These are phyloP conservation scores for Cerastoderma edule DNA, from an alignment of 2,888 invertebrate genomes.

Conservation along the genomic window DNA sequence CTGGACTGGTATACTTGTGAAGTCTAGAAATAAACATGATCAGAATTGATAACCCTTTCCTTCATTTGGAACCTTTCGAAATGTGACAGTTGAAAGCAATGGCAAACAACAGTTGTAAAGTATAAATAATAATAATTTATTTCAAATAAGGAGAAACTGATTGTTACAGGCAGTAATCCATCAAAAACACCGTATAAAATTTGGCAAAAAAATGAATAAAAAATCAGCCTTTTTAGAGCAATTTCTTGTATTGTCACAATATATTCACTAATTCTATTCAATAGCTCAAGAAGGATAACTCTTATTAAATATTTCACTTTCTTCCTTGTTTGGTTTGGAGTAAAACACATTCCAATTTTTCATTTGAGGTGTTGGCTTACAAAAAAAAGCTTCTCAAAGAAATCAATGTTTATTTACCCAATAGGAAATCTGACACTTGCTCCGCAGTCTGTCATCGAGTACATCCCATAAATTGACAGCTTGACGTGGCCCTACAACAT, in stretches of 20 bases:
- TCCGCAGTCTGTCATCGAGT: conserved; percentile 94
- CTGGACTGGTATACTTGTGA: conserved; percentile 82
- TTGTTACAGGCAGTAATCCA: too few relatives aligned
- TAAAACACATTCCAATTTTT: too few relatives aligned
- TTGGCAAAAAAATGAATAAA: too few relatives aligned
- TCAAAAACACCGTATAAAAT: too few relatives aligned
- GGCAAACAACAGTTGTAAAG: background rate
- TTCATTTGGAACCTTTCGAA: too few relatives aligned
- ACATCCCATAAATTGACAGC: conserved; percentile 96
- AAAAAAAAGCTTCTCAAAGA: background rate
- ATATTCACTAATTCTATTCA: background rate
- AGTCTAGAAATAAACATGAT: conserved; percentile 68
- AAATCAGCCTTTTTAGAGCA: too few relatives aligned
- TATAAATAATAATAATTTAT: background rate
- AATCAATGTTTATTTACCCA: conserved; percentile 79
- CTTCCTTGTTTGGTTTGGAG: too few relatives aligned
- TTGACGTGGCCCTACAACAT: conserved; percentile 87
- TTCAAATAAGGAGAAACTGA: background rate
- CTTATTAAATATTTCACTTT: too few relatives aligned
- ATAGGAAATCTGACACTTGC: conserved; percentile 94
- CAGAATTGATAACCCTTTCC: too few relatives aligned
- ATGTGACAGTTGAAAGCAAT: too few relatives aligned
- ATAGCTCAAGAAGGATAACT: too few relatives aligned
- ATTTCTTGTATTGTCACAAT: background rate
- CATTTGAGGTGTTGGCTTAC: too few relatives aligned